phyloP scores from a whole-genome alignment of 2,797 vertebrate genomes.

The Thripadectes ignobilis region DNA sequence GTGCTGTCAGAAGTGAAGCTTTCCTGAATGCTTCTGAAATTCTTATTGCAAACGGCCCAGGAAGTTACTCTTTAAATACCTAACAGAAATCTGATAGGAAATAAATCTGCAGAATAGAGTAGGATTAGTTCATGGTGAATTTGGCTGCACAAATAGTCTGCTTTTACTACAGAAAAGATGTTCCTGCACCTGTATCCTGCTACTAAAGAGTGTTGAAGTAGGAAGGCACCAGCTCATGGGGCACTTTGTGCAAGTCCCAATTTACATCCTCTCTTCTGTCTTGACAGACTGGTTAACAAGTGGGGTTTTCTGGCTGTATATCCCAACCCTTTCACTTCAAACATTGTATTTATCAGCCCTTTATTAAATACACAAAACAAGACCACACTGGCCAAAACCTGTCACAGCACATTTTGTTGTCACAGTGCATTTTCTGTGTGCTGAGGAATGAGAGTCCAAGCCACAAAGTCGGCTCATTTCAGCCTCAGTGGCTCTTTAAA shows the following conservation, averaged over 20 bases:
- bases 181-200: not conserved
- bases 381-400: constrained; percentile 23
- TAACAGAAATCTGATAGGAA: not conserved
- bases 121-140: not conserved
- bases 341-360: constrained; percentile 37
- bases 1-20: not conserved
- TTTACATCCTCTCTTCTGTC: not conserved
- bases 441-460: constrained; percentile 45
- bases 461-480: not conserved
- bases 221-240: not conserved
- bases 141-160: not conserved
- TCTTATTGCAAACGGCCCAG: not conserved
- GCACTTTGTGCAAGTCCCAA: not conserved
- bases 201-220: not conserved
- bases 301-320: not conserved
- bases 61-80: not conserved
- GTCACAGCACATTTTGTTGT: constrained; percentile 64
- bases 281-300: not conserved
- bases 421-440: not conserved
- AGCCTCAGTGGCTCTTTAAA: not conserved
- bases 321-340: constrained; percentile 14
- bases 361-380: constrained; percentile 58
- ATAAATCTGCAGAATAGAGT: not conserved
- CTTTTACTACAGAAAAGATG: not conserved
- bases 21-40: not conserved